Evolutionary conservation across 35 echinoderm and acorn worm genomes (phyloP).

Genomic region (Ophiothrix spiculata): DNA sequence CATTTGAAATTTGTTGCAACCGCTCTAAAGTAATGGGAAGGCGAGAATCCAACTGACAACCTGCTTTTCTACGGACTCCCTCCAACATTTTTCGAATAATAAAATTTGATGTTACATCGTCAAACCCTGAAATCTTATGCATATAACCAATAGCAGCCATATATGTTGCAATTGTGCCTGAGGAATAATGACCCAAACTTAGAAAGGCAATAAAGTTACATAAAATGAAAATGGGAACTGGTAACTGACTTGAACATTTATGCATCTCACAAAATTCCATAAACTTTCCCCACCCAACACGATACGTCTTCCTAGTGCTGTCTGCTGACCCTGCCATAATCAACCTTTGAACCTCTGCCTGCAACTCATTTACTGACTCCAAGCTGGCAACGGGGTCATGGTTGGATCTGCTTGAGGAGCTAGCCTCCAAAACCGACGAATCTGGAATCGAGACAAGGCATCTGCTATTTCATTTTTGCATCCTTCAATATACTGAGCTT

Average conservation of each 20-base stretch:
- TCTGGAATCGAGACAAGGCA: slow-evolving; percentile 38
- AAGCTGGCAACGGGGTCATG: slow-evolving; percentile 11
- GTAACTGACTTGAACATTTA: not conserved
- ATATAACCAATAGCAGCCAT: not conserved
- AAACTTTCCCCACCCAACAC: not conserved
- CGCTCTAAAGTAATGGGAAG: slow-evolving; percentile 9
- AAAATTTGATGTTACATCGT: not conserved
- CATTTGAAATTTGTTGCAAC: not conserved
- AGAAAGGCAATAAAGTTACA: slow-evolving; percentile 6
- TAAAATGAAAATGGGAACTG: not conserved
- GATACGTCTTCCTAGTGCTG: not conserved
- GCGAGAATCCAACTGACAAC: not conserved
- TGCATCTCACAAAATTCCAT: not conserved
- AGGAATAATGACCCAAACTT: not conserved
- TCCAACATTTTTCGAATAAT: not conserved
- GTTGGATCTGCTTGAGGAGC: not conserved
- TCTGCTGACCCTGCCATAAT: not conserved
- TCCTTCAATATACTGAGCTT: not conserved
- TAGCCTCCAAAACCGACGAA: not conserved
- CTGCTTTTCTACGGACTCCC: not conserved
- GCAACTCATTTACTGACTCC: not conserved
- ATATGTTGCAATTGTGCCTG: slow-evolving; percentile 1
- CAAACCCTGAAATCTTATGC: not conserved
- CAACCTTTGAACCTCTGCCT: not conserved
- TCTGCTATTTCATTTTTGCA: slow-evolving; percentile 20